These are phyloP conservation scores for Yponomeuta malinellus DNA, from an alignment of 2,888 invertebrate species.

Conservation along the genomic window DNA sequence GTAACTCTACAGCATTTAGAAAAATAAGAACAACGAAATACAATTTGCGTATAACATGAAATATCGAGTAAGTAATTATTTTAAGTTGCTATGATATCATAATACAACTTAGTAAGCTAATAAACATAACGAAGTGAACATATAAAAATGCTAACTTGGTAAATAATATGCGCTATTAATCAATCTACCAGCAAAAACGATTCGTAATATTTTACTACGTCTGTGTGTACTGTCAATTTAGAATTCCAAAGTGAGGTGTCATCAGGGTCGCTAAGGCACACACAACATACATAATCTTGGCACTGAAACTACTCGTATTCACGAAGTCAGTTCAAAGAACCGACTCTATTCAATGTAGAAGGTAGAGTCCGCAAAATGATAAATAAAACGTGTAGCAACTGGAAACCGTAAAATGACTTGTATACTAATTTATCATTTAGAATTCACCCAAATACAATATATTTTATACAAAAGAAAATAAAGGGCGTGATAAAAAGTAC, in stretches of 20 bases:
- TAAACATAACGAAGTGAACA: neutral
- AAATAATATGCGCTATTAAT: neutral
- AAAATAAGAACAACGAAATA: neutral
- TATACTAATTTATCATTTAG: too few species aligned
- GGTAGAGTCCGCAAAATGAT: neutral
- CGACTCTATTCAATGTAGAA: neutral
- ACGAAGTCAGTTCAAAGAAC: neutral
- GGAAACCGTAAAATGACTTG: too few species aligned
- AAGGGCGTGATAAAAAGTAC: too few species aligned
- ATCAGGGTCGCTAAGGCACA: neutral
- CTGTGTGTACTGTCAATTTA: neutral
- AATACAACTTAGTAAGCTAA: constrained; percentile 6
- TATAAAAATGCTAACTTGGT: neutral
- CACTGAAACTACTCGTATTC: neutral
- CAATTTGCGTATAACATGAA: neutral
- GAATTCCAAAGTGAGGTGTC: neutral
- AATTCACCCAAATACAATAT: too few species aligned
- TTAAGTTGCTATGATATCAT: constrained; percentile 6
- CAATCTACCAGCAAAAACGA: neutral
- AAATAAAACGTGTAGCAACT: too few species aligned
- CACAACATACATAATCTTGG: neutral
- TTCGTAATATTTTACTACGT: neutral
- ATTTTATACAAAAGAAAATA: too few species aligned
- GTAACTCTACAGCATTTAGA: neutral
- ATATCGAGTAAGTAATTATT: neutral